A percentile compares a stretch with the other conserved stretches of the same genome.
Conservation (phyloP, 2,113 vertebrate genomes). For the Pelusios castaneus region DNA sequence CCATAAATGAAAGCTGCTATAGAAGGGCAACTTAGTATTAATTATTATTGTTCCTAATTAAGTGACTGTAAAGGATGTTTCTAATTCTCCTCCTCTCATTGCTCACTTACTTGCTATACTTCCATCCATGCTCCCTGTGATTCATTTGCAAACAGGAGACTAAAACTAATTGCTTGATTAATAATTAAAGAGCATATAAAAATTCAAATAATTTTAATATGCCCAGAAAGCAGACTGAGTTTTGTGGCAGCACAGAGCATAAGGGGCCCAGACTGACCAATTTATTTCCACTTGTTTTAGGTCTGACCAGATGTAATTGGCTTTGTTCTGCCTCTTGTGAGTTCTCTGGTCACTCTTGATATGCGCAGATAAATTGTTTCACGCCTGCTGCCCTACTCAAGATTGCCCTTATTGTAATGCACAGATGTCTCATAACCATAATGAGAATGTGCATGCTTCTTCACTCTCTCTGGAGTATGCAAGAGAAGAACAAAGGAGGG, state of each 20-base stretch:
- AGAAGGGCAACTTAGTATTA: not conserved
- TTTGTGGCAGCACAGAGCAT: accelerated
- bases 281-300: not conserved
- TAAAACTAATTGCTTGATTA: not conserved
- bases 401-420: not conserved
- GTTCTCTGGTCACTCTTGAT: not conserved
- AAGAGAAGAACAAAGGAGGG: not conserved
- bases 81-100: not conserved
- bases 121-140: not conserved
- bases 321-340: not conserved
- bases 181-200: not conserved
- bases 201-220: not conserved
- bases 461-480: not conserved
- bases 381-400: not conserved
- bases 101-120: not conserved
- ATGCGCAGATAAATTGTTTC: not conserved
- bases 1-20: not conserved
- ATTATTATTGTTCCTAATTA: not conserved
- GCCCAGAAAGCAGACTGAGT: not conserved
- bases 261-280: not conserved
- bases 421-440: not conserved
- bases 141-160: not conserved
- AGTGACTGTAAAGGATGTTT: not conserved
- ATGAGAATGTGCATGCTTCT: not conserved
- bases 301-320: not conserved